Evolutionary conservation across 2,113 vertebrate species (phyloP).

Genomic region (Coryphaenoides rupestris): DNA sequence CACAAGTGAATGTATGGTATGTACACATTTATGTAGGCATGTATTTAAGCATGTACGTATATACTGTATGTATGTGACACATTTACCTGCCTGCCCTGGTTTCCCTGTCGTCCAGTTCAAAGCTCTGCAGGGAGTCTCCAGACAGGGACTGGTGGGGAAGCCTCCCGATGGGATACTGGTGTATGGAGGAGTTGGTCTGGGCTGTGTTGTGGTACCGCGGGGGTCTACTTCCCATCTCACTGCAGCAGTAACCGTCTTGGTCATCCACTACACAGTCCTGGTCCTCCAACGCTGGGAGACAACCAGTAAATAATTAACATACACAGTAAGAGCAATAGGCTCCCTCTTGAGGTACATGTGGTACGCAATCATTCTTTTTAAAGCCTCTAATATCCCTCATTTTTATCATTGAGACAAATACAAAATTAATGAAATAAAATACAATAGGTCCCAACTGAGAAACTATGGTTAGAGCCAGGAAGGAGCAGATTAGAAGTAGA

Average conservation of each 20-base stretch:
- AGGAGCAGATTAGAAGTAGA: too few species aligned
- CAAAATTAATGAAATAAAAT: too few species aligned
- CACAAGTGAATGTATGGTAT: too few species aligned
- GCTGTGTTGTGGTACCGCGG: slow-evolving; percentile 81
- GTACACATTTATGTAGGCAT: not conserved
- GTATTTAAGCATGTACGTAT: not conserved
- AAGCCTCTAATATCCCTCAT: not conserved
- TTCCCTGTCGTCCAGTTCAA: slow-evolving; percentile 81
- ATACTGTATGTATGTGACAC: not conserved
- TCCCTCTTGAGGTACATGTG: not conserved
- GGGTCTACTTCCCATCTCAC: slow-evolving; percentile 85
- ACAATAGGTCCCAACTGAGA: too few species aligned
- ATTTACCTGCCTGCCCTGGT: slow-evolving; percentile 77
- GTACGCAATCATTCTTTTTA: not conserved
- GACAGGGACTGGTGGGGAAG: slow-evolving; percentile 73
- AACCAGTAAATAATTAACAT: not conserved
- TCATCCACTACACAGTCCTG: slow-evolving; percentile 86
- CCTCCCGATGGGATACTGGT: slow-evolving; percentile 84
- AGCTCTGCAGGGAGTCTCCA: slow-evolving; percentile 76
- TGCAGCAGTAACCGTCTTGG: slow-evolving; percentile 90
- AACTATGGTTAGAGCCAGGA: too few species aligned
- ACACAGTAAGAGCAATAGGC: not conserved
- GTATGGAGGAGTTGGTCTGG: slow-evolving; percentile 86
- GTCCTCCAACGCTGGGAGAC: slow-evolving; percentile 83
- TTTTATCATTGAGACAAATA: too few species aligned